Conservation (phyloP, 2,113 vertebrate genomes). For the Psilopogon haemacephalus region DNA sequence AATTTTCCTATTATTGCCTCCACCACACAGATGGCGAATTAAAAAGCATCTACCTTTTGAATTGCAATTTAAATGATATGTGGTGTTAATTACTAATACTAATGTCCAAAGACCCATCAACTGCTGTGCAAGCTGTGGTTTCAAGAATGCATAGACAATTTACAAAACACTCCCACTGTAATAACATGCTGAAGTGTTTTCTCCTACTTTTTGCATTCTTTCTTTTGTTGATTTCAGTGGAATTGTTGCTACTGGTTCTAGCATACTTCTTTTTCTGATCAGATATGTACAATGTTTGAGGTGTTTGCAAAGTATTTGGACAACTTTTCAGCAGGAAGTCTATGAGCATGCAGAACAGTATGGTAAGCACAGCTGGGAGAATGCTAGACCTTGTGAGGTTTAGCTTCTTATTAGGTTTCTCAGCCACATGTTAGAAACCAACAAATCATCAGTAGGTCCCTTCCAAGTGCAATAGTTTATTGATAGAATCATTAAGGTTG, state of each 20-base stretch:
- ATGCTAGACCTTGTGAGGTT: neutral
- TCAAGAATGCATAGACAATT: neutral
- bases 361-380: neutral
- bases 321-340: neutral
- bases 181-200: neutral
- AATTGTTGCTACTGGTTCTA: neutral
- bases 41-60: conserved; percentile 2
- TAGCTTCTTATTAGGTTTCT: neutral
- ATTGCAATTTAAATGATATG: neutral
- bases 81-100: neutral
- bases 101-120: neutral
- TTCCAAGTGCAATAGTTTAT: neutral
- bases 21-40: neutral
- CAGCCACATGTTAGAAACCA: neutral
- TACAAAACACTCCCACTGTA: neutral
- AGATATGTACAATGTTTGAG: neutral
- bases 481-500: neutral
- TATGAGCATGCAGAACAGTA: neutral
- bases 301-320: neutral
- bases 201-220: neutral
- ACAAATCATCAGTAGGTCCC: neutral
- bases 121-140: neutral
- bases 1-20: neutral
- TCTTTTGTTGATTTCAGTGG: neutral
- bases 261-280: neutral